Conservation (phyloP, 2,797 vertebrate genomes). For the Bryconaethiops microstoma region DNA sequence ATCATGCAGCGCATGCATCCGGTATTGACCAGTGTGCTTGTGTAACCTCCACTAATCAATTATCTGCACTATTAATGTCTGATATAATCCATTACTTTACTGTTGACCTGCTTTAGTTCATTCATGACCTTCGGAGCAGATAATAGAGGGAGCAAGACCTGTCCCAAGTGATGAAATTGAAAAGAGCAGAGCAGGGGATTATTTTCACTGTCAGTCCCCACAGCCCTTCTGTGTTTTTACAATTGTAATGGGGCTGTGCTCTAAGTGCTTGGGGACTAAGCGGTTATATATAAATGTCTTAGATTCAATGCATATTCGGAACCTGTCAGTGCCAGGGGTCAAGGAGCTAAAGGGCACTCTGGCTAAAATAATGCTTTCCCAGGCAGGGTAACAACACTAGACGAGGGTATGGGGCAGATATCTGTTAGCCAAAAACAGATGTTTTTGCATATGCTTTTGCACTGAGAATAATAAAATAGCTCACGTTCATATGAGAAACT, state of each 20-base stretch:
- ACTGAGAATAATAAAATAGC: not conserved
- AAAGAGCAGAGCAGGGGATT: conserved; percentile 12
- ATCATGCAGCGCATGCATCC: conserved; percentile 21
- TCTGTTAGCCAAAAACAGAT: not conserved
- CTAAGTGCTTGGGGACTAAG: not conserved
- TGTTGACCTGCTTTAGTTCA: conserved; percentile 11
- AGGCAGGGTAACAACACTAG: conserved; percentile 8
- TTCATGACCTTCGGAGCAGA: conserved; percentile 23
- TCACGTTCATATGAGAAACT: not conserved
- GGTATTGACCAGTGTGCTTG: conserved; percentile 28
- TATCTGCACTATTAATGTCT: conserved; percentile 25
- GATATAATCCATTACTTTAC: conserved; percentile 33
- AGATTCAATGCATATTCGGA: conserved; percentile 14
- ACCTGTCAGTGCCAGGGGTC: conserved; percentile 19
- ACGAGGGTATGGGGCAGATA: not conserved
- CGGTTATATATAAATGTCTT: conserved; percentile 17
- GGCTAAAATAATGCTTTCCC: conserved; percentile 8
- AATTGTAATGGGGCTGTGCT: conserved; percentile 21
- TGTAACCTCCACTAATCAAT: conserved; percentile 40
- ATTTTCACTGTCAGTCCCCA: conserved; percentile 15
- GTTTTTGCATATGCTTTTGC: not conserved
- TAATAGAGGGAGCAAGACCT: not conserved
- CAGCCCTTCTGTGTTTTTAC: conserved; percentile 15
- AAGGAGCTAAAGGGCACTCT: not conserved
- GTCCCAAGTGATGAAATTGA: not conserved